Conservation (phyloP, 1,140 invertebrate species). For the Neodiprion virginianus region DNA sequence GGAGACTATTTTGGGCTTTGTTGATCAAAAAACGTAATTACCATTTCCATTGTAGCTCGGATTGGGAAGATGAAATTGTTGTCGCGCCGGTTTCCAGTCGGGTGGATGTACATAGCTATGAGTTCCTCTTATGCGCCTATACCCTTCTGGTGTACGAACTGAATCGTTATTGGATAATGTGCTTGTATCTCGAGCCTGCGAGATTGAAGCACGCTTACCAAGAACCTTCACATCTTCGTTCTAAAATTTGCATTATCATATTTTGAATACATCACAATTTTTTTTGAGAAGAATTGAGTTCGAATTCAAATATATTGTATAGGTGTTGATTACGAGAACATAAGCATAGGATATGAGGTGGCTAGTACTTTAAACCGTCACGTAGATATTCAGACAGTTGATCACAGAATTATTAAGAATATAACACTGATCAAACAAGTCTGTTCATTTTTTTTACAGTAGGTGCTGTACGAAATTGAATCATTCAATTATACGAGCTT, state of each 20-base stretch:
- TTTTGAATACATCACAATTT: too few relatives aligned
- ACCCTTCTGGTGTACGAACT: slow-evolving; percentile 42
- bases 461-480: not conserved
- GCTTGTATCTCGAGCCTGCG: slow-evolving; percentile 44
- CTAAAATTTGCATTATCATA: slow-evolving; percentile 19
- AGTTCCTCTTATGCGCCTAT: slow-evolving; percentile 44
- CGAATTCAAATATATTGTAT: too few relatives aligned
- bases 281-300: too few relatives aligned
- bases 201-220: slow-evolving; percentile 41
- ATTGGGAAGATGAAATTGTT: slow-evolving; percentile 32
- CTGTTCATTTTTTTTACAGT: not conserved
- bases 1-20: slow-evolving; percentile 16
- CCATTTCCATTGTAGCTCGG: slow-evolving; percentile 44
- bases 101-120: slow-evolving; percentile 42
- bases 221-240: slow-evolving; percentile 41
- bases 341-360: too few relatives aligned
- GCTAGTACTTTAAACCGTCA: too few relatives aligned
- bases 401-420: too few relatives aligned
- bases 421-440: not conserved
- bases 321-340: too few relatives aligned
- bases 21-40: slow-evolving; percentile 14
- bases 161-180: slow-evolving; percentile 17
- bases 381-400: too few relatives aligned
- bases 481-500: slow-evolving; percentile 6
- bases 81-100: slow-evolving; percentile 37